Conservation (phyloP, 2,113 vertebrate species). For the Apteryx mantelli region DNA sequence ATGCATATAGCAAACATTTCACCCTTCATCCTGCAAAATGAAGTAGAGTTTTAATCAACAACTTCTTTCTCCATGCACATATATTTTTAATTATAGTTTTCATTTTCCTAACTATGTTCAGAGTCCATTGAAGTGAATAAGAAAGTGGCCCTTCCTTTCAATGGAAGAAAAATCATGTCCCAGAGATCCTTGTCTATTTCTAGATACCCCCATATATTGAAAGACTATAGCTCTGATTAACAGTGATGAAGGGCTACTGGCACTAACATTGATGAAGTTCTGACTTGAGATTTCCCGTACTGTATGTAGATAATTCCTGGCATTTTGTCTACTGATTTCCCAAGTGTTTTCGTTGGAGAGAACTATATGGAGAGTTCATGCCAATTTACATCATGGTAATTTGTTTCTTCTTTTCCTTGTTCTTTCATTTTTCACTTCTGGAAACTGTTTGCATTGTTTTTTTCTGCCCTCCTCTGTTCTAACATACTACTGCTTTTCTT, state of each 20-base stretch:
- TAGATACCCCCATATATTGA: not conserved
- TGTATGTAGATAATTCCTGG: not conserved
- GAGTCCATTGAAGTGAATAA: not conserved
- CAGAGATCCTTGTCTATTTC: not conserved
- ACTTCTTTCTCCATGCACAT: not conserved
- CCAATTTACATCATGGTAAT: not conserved
- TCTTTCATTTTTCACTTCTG: not conserved
- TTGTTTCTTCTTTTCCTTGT: not conserved
- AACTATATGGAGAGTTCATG: not conserved
- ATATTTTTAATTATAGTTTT: not conserved
- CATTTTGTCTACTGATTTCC: not conserved
- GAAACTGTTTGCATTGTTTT: not conserved
- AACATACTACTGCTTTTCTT: not conserved
- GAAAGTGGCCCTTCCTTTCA: not conserved
- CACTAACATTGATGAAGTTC: not conserved
- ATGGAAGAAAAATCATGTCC: not conserved
- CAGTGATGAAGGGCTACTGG: not conserved
- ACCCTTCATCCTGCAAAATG: not conserved
- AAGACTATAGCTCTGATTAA: constrained; percentile 1
- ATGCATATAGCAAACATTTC: not conserved
- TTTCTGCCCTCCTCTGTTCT: not conserved
- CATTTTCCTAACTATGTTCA: not conserved
- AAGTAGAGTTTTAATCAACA: not conserved
- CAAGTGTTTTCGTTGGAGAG: not conserved
- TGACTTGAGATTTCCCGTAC: not conserved